Percentiles rank a stretch among this genome's conserved stretches.
Conservation (phyloP, 2,888 invertebrate genomes). For the Heliconius erato region DNA sequence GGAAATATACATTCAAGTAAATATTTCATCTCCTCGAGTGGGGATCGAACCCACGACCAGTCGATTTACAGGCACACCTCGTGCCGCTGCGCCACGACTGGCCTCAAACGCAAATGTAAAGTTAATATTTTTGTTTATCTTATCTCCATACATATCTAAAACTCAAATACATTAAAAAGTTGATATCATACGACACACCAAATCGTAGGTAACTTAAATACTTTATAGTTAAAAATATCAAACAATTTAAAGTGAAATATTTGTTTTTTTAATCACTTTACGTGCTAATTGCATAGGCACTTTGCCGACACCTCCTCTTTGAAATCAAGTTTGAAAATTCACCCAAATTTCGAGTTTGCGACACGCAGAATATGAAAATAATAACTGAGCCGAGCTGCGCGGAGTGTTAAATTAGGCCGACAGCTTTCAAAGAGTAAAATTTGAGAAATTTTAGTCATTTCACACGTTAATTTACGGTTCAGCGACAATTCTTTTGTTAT, state of each 20-base stretch:
- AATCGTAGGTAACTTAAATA: no score
- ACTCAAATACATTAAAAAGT: no score
- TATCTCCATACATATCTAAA: no score
- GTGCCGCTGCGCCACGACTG: no score
- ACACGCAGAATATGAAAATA: slow-evolving; percentile 40
- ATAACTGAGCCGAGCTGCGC: slow-evolving; percentile 29
- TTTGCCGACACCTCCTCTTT: slow-evolving; percentile 16
- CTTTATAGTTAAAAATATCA: not conserved
- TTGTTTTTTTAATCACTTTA: not conserved
- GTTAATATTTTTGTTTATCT: no score
- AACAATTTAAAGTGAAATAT: not conserved
- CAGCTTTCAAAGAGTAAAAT: slow-evolving; percentile 27
- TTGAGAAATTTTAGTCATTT: slow-evolving; percentile 27
- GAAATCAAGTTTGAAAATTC: slow-evolving; percentile 12
- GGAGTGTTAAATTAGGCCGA: slow-evolving; percentile 41
- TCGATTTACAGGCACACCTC: no score
- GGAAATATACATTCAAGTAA: no score
- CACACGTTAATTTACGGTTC: slow-evolving; percentile 22
- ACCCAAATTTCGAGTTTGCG: slow-evolving; percentile 17
- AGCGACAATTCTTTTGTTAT: slow-evolving; percentile 15
- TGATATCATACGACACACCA: no score
- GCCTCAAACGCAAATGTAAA: no score
- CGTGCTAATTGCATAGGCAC: slow-evolving; percentile 8
- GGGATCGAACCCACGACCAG: no score
- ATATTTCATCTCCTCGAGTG: no score